Conservation (phyloP, 2,113 vertebrate genomes). For the Stegastes partitus region DNA sequence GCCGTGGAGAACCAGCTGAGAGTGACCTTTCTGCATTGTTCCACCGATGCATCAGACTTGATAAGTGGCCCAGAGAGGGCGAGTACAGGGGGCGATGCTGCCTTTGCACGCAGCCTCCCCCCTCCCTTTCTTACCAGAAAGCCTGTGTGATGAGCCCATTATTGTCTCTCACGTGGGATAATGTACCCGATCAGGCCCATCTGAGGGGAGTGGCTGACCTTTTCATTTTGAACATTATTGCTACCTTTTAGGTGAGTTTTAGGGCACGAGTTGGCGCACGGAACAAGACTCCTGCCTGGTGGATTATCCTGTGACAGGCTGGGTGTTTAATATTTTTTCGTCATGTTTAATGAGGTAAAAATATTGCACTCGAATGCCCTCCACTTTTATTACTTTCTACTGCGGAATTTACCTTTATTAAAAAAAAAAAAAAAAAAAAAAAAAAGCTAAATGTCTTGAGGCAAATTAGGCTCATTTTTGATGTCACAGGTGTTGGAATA, state of each 20-base stretch:
- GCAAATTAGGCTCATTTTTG: constrained; percentile 14
- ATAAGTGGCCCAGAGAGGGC: constrained; percentile 62
- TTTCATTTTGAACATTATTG: constrained; percentile 57
- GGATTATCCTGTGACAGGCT: constrained; percentile 34
- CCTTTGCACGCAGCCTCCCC: not conserved
- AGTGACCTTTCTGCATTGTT: constrained; percentile 77
- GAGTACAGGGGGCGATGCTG: not conserved
- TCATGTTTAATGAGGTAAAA: constrained; percentile 47
- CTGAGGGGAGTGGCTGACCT: constrained; percentile 66
- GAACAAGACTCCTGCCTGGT: constrained; percentile 12
- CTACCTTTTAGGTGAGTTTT: constrained; percentile 31
- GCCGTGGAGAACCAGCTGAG: constrained; percentile 55
- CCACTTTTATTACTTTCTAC: constrained; percentile 35
- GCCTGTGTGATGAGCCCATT: constrained; percentile 46
- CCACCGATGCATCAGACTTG: constrained; percentile 62
- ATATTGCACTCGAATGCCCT: constrained; percentile 26
- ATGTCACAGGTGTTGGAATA: constrained; percentile 18
- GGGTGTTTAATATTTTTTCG: constrained; percentile 31
- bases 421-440: constrained; percentile 43
- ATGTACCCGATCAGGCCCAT: constrained; percentile 54
- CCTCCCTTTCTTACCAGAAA: not conserved
- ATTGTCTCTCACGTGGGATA: constrained; percentile 50
- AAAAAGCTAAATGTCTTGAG: constrained; percentile 32
- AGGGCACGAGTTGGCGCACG: not conserved
- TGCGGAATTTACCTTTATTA: constrained; percentile 39